phyloP scores from a whole-genome alignment of 1,140 invertebrate genomes.

The Tetragonula clypearis region DNA sequence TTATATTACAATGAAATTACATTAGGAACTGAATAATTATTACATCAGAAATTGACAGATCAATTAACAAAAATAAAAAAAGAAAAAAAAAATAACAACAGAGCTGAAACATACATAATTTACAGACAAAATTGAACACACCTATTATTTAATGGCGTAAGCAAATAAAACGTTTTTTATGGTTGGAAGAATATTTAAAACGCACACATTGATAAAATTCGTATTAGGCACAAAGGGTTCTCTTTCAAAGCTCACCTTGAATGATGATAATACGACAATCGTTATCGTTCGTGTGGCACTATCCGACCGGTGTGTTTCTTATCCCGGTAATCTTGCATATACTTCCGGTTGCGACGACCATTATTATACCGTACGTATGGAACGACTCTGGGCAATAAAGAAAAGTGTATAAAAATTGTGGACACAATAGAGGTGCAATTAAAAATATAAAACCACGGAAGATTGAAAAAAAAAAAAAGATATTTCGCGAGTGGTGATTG shows the following conservation, averaged over 20 bases:
- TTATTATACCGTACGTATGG: constrained; percentile 24
- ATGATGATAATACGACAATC: constrained; percentile 31
- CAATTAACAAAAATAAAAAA: too few species aligned
- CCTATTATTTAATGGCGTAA: too few species aligned
- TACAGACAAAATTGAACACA: too few species aligned
- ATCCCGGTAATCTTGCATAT: constrained; percentile 42
- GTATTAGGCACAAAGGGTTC: not conserved
- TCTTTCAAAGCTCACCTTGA: constrained; percentile 34
- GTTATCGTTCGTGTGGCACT: constrained; percentile 33
- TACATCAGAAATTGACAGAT: too few species aligned
- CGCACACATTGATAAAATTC: not conserved
- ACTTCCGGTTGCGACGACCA: constrained; percentile 57
- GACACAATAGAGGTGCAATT: not conserved
- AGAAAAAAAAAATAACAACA: too few species aligned
- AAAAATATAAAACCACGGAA: not conserved
- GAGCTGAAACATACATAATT: too few species aligned
- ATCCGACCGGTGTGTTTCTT: constrained; percentile 9
- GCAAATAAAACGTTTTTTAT: not conserved
- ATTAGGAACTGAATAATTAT: too few species aligned
- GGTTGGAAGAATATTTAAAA: not conserved
- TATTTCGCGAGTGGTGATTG: not conserved
- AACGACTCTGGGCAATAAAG: constrained; percentile 38
- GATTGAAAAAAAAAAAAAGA: not conserved
- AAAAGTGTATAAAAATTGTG: not conserved
- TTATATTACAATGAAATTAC: too few species aligned